Evolutionary conservation across 2,888 invertebrate species (phyloP), one percentile per base, ranked within the genome.

Genomic region (Drosophila flavopinicola): DNA sequence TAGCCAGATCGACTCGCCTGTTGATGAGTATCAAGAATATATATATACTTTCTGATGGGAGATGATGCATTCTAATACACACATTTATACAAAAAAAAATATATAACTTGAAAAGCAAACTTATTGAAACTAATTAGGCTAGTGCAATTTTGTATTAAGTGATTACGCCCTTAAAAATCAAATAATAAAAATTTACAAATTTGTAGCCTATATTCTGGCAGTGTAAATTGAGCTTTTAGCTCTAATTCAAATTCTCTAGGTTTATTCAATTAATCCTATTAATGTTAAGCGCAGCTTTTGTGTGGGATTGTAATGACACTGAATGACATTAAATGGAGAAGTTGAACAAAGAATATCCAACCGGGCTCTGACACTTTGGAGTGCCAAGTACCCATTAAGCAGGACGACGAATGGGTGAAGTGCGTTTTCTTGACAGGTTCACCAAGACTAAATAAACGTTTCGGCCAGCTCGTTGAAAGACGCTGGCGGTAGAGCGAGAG

Each of bases 381-480:
- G 41, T 20, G 35, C 10, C 33, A 54, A 58, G 69, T 37, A 30
- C n/a, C 42, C 47, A 65, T 51, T 59, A 49, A 23, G 29, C 32
- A 15, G 32, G 52, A 32, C 32, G 45, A 38, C 52, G 41, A 67
- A 61, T 68, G 57, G 48, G 30, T 57, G 11, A 35, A 37, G 25
- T 35, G 49, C 24, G 60, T 66, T 54, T 44, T 47, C 51, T 32
- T 66, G 61, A 56, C 71, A 66, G 72, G 72, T 72, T 58, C 38
- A 29, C 27, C 17, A 29, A 23, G 47, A 35, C 44, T 11, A 60
- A 48, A 49, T 38, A 57, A 54, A 61, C 53, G 57, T 13, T 65
- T 59, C 45, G 56, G 47, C 44, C 54, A 56, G 54, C 54, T 52
- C 65, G 54, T 38, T 70, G 59, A 61, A 35, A 6, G 41, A n/a